A percentile compares a stretch with the other conserved stretches of the same genome.
Evolutionary conservation across 2,113 vertebrate genomes (phyloP).

Genomic region (Spheniscus mendiculus): DNA sequence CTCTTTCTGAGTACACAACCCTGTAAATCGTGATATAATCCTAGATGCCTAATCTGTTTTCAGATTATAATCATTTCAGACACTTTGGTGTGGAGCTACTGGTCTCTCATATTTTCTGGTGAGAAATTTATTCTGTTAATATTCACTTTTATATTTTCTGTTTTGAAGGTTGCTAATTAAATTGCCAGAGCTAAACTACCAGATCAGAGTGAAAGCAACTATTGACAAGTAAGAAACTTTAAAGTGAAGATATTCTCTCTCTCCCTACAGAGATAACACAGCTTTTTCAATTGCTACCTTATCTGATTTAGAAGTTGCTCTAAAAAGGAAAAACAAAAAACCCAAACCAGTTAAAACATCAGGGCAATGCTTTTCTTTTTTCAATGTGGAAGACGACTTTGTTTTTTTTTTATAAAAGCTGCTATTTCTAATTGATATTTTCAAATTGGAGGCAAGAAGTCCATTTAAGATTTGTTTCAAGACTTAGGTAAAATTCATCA

Average conservation of each 20-base stretch:
- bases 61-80: not conserved
- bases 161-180: constrained; percentile 90
- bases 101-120: not conserved
- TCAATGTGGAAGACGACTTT: not conserved
- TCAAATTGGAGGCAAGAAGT: not conserved
- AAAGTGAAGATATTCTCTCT: not conserved
- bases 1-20: not conserved
- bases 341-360: not conserved
- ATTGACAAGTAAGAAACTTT: constrained; percentile 92
- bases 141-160: not conserved
- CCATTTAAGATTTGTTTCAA: not conserved
- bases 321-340: not conserved
- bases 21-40: not conserved
- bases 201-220: constrained; percentile 94
- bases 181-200: constrained; percentile 94
- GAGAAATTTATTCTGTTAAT: not conserved
- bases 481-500: not conserved
- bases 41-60: not conserved
- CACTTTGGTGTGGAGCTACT: not conserved
- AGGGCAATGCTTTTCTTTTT: not conserved
- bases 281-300: not conserved
- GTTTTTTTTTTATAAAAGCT: not conserved
- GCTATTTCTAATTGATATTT: not conserved
- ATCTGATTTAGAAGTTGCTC: constrained; percentile 1
- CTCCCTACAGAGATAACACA: not conserved